Conservation (phyloP, 2,888 invertebrate species). For the Lomographa bimaculata region DNA sequence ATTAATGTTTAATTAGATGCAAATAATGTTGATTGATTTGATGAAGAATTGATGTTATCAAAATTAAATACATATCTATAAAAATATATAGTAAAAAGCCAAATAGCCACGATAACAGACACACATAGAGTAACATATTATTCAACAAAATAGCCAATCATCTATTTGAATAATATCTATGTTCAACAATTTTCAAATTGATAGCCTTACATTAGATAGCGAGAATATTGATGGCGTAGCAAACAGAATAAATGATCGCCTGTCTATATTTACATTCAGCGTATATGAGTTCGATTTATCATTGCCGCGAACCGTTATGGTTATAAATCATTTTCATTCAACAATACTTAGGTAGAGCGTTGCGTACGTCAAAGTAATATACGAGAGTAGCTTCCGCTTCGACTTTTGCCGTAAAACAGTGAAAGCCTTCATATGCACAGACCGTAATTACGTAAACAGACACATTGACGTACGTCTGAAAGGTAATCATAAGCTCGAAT, state of each 20-base stretch:
- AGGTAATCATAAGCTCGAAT: constrained; percentile 83
- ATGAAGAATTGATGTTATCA: too few species aligned
- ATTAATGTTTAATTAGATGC: too few species aligned
- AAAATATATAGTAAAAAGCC: too few species aligned
- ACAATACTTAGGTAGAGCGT: constrained; percentile 51
- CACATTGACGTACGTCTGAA: constrained; percentile 79
- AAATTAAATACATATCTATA: too few species aligned
- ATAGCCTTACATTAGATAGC: constrained; percentile 37
- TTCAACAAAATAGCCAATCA: constrained; percentile 28
- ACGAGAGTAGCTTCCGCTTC: constrained; percentile 58
- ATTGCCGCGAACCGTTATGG: constrained; percentile 56
- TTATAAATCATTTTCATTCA: constrained; percentile 71
- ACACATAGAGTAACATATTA: constrained; percentile 19
- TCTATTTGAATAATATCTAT: constrained; percentile 31
- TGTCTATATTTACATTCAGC: constrained; percentile 63
- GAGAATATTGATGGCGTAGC: constrained; percentile 54
- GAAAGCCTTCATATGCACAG: constrained; percentile 68
- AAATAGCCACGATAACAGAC: constrained; percentile 6
- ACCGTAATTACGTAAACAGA: constrained; percentile 79
- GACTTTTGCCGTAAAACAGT: constrained; percentile 62
- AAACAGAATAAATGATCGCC: constrained; percentile 59
- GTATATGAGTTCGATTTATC: constrained; percentile 69
- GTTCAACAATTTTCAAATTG: constrained; percentile 35
- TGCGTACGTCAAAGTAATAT: constrained; percentile 62
- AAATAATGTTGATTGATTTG: too few species aligned